Evolutionary conservation across 1,140 invertebrate species (phyloP), one percentile per base, ranked within the genome.

Genomic region (Drosophila pseudoobscura): DNA sequence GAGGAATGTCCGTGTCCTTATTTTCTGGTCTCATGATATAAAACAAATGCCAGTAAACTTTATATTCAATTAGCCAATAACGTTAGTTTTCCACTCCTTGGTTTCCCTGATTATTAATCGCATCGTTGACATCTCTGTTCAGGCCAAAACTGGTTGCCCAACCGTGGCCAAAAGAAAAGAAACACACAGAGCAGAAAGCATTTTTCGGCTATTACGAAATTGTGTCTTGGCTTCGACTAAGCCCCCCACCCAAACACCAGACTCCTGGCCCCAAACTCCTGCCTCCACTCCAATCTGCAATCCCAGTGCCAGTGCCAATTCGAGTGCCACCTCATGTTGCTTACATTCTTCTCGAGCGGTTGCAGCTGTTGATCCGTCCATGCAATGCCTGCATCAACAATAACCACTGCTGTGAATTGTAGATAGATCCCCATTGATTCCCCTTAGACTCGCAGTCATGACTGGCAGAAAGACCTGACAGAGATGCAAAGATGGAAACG

Each of bases 61-160:
- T 39, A 13, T 13, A 13, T 39, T 39, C 35, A 39, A 39, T 39
- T 39, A 39, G 35, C 35, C 35, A 39, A 39, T 39, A 39, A 2
- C 47, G 47, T 65, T 47, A 71, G 31, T 71, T 8, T 35, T 31
- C 29, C 39, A 47, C 68, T 71, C 56, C 45, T 44, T 63, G 69
- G 46, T 73, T 63, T 71, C 49, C 39, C 35, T 63, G 69, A 45
- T 63, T 55, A 55, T 73, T 69, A 49, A 69, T 57, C 64, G 65
- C 65, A 41, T 57, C 47, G 63, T 68, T 69, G 63, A 69, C 63
- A 69, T 69, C 65, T 57, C 35, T 22, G 70, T 15, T 15, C 53
- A 41, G 50, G 57, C 29, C 57, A 73, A 73, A 53, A 73, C 70
- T 62, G 69, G 70, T 73, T 73, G 56, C 29, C 50, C 39, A 53